Conservation (phyloP, 2,113 vertebrate genomes). For the Otocyon megalotis region DNA sequence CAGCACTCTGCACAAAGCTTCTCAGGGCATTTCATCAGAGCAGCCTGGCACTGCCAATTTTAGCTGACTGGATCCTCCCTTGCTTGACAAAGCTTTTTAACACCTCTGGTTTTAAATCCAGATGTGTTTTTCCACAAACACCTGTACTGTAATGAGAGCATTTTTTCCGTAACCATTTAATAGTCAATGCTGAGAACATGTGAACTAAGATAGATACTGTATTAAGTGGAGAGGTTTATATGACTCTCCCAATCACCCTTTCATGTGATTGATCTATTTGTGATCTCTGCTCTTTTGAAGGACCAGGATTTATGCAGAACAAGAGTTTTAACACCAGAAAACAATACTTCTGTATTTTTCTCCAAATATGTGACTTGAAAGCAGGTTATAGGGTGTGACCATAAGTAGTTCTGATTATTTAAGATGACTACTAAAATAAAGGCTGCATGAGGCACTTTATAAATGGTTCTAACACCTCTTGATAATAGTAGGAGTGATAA, state of each 20-base stretch:
- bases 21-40: constrained; percentile 61
- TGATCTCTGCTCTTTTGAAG: background rate
- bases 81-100: constrained; percentile 76
- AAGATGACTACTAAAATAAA: background rate
- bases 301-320: background rate
- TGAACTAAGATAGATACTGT: background rate
- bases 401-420: background rate
- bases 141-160: background rate
- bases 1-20: constrained; percentile 39
- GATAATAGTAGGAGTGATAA: background rate
- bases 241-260: background rate
- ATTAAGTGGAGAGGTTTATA: background rate
- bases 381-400: background rate
- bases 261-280: background rate
- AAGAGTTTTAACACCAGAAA: background rate
- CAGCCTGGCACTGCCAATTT: constrained; percentile 70
- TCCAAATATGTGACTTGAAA: background rate
- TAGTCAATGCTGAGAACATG: constrained; percentile 35
- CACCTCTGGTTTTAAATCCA: constrained; percentile 64
- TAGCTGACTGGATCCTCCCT: constrained; percentile 65
- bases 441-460: background rate
- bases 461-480: background rate
- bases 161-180: background rate
- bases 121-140: constrained; percentile 65
- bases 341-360: background rate